Evolutionary conservation across 2,113 vertebrate genomes (phyloP).

Genomic region (Acrocephalus arundinaceus): DNA sequence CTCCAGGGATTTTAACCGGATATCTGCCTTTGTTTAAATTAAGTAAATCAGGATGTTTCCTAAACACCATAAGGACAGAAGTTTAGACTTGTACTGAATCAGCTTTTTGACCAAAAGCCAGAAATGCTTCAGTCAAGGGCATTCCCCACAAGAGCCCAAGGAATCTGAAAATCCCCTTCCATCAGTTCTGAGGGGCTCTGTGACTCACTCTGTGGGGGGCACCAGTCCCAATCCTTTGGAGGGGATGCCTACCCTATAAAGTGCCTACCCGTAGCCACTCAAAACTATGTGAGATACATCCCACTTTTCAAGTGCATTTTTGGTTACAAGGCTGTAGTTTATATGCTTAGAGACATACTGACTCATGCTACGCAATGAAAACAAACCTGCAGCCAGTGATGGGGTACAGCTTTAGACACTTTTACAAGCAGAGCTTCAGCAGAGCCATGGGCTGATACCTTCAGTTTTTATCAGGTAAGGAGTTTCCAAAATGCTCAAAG

Average conservation of each 20-base stretch:
- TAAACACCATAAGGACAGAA: constrained; percentile 55
- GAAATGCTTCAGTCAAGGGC: constrained; percentile 2
- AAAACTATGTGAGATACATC: neutral
- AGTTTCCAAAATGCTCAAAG: neutral
- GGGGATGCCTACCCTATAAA: neutral
- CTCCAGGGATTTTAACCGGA: constrained; percentile 56
- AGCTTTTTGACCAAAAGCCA: constrained; percentile 56
- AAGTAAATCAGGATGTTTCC: constrained; percentile 64
- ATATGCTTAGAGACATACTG: neutral
- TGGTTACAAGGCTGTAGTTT: neutral
- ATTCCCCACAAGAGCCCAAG: neutral
- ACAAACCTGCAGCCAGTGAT: neutral
- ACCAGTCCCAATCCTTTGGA: neutral
- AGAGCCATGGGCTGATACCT: neutral
- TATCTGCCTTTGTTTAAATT: constrained; percentile 68
- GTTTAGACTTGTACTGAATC: constrained; percentile 52
- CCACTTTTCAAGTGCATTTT: neutral
- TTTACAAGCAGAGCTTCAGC: neutral
- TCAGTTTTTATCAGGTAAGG: neutral
- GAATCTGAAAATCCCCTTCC: neutral
- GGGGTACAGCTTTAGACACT: neutral
- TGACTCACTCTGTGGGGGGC: rapidly evolving
- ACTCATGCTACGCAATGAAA: neutral
- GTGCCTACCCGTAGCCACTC: neutral
- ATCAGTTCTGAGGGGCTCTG: neutral